Percentiles rank a stretch among this genome's conserved stretches.
These are phyloP conservation scores for Pluvianellus socialis DNA, from an alignment of 2,113 vertebrate species.

Conservation along the genomic window DNA sequence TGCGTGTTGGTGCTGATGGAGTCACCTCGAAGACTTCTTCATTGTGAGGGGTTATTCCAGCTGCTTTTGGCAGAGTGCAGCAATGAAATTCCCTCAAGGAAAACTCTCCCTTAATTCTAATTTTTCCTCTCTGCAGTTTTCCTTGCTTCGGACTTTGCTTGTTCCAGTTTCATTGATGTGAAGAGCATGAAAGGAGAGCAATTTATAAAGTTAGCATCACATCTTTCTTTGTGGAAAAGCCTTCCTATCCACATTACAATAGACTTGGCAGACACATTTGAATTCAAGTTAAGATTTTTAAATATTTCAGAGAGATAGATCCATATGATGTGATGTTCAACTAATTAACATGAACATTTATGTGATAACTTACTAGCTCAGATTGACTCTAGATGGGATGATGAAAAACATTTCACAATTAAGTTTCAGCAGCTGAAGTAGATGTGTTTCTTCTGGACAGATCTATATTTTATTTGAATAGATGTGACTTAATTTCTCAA, in stretches of 20 bases:
- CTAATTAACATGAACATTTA: constrained; percentile 2
- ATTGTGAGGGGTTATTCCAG: not conserved
- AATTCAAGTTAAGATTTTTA: not conserved
- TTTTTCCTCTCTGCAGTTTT: not conserved
- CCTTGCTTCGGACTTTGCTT: not conserved
- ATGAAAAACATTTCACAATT: not conserved
- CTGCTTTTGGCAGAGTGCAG: not conserved
- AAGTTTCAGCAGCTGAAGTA: not conserved
- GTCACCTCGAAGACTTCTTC: not conserved
- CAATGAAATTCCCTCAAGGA: not conserved
- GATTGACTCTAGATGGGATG: not conserved
- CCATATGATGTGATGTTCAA: not conserved
- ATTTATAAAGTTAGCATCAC: not conserved
- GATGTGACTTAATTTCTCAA: not conserved
- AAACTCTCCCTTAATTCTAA: not conserved
- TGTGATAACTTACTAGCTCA: not conserved
- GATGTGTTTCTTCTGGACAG: not conserved
- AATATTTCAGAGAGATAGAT: not conserved
- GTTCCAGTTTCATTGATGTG: not conserved
- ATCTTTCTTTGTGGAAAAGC: not conserved
- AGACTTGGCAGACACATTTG: not conserved
- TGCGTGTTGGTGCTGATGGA: not conserved
- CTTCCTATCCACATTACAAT: not conserved
- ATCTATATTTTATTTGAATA: not conserved
- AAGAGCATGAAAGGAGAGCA: not conserved